These are phyloP conservation scores for Taphrorychus bicolor DNA, from an alignment of 2,888 invertebrate genomes.

Conservation along the genomic window DNA sequence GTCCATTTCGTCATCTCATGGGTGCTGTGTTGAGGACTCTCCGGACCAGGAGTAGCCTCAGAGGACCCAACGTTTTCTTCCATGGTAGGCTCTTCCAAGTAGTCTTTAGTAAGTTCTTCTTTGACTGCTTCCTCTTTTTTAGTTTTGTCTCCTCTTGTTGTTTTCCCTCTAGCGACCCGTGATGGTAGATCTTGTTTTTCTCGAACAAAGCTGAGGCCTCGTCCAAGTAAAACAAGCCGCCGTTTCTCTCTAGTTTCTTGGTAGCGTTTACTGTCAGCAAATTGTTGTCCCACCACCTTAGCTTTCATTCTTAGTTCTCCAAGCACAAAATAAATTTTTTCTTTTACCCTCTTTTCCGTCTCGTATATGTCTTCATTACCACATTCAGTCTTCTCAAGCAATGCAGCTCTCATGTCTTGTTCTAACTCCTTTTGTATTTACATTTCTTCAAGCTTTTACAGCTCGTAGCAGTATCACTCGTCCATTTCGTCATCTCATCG, in stretches of 20 bases:
- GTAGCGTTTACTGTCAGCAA: constrained; percentile 55
- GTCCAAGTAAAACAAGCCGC: constrained; percentile 53
- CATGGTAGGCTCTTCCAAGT: constrained; percentile 24
- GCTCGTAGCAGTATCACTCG: constrained; percentile 88
- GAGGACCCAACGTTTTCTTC: constrained; percentile 73
- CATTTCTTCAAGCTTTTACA: constrained; percentile 85
- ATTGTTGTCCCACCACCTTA: constrained; percentile 58
- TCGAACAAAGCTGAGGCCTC: constrained; percentile 58
- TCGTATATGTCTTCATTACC: too few species aligned
- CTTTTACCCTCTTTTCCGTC: constrained; percentile 75
- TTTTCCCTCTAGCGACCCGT: constrained; percentile 49
- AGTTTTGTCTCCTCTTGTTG: neutral
- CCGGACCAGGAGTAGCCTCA: constrained; percentile 88
- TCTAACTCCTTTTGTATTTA: constrained; percentile 77
- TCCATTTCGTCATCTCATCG: constrained; percentile 74
- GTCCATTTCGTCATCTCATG: constrained; percentile 76
- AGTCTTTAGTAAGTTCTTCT: neutral
- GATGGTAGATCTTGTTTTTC: constrained; percentile 62
- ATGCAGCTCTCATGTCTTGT: constrained; percentile 66
- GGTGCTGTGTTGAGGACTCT: constrained; percentile 80
- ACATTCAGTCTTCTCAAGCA: constrained; percentile 67
- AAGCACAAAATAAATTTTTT: constrained; percentile 81
- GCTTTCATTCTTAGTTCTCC: constrained; percentile 74
- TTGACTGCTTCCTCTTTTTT: constrained; percentile 21
- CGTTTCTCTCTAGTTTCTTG: constrained; percentile 51